These are phyloP conservation scores for Enteromius mattozi DNA, from an alignment of 2,797 vertebrate genomes.

Conservation along the genomic window DNA sequence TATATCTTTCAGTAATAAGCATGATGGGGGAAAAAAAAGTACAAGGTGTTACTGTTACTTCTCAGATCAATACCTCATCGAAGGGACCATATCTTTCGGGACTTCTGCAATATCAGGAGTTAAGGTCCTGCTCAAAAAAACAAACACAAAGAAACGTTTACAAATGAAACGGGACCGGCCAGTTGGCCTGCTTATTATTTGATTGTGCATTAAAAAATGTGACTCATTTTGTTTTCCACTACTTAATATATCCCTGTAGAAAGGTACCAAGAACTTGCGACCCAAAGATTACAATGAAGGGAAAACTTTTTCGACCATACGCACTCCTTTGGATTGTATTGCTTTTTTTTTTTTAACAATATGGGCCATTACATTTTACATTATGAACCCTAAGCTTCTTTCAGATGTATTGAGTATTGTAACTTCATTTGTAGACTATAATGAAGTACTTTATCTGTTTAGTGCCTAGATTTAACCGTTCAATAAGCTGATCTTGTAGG, in stretches of 20 bases:
- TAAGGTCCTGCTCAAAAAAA: conserved; percentile 21
- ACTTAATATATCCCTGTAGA: background rate
- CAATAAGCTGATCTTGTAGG: background rate
- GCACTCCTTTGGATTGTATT: background rate
- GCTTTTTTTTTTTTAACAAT: background rate
- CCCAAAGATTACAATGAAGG: conserved; percentile 23
- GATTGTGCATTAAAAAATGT: conserved; percentile 14
- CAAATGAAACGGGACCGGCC: conserved; percentile 33
- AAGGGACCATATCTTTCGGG: conserved; percentile 7
- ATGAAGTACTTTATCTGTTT: conserved; percentile 6
- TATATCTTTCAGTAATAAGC: background rate
- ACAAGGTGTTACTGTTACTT: conserved; percentile 32
- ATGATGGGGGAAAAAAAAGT: conserved; percentile 5
- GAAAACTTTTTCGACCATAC: background rate
- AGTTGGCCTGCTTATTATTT: conserved; percentile 2
- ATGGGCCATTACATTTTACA: background rate
- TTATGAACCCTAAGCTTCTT: conserved; percentile 7
- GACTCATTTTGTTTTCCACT: conserved; percentile 13
- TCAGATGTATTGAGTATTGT: background rate
- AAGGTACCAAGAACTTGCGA: conserved; percentile 28
- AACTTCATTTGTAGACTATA: background rate
- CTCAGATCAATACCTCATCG: conserved; percentile 50
- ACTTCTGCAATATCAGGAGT: conserved; percentile 41
- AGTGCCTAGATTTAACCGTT: conserved; percentile 25
- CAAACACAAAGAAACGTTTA: conserved; percentile 35